phyloP scores from a whole-genome alignment of 2,797 vertebrate genomes.

The Okamejei kenojei region DNA sequence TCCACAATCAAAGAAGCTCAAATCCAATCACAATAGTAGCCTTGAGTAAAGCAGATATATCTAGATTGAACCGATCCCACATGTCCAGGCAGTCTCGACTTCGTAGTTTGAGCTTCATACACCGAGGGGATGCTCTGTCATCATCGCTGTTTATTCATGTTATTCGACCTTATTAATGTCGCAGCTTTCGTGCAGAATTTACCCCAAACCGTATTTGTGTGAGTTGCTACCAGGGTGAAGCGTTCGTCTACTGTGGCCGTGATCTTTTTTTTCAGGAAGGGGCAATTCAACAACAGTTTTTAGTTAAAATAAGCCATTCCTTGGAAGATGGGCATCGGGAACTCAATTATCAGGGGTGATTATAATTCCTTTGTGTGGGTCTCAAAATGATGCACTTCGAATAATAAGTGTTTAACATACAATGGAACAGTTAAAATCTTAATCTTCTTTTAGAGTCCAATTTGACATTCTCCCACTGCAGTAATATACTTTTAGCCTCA shows the following conservation, averaged over 20 bases:
- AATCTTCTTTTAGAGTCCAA: background rate
- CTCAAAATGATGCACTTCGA: background rate
- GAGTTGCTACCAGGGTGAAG: background rate
- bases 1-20: background rate
- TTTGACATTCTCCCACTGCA: background rate
- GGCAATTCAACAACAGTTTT: background rate
- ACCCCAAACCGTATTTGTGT: background rate
- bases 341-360: background rate
- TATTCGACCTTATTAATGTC: background rate
- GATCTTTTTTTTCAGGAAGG: background rate
- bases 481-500: background rate
- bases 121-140: background rate
- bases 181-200: slow-evolving; percentile 12
- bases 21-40: background rate
- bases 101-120: background rate
- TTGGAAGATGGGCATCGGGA: background rate
- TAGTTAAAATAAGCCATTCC: background rate
- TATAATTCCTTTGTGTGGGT: background rate
- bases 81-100: background rate
- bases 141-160: background rate
- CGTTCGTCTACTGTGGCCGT: background rate
- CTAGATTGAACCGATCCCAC: background rate
- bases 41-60: background rate
- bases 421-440: background rate
- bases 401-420: background rate